Percentiles rank a stretch among this genome's conserved stretches.
These are phyloP conservation scores for Nysson spinosus DNA, from an alignment of 2,888 invertebrate species.

Conservation along the genomic window DNA sequence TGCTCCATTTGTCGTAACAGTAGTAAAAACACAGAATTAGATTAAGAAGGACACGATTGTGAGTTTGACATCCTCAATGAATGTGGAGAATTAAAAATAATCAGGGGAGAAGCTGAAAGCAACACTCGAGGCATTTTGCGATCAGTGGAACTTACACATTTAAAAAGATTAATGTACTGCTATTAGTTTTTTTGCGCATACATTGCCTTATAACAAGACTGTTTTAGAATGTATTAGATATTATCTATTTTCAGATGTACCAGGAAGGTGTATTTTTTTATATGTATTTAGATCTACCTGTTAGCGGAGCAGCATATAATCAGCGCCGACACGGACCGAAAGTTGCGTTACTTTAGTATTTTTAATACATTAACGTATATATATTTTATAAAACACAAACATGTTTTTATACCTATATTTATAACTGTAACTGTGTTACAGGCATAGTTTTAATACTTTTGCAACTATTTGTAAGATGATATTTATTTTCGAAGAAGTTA, in stretches of 20 bases:
- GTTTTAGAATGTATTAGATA: slow-evolving; percentile 8
- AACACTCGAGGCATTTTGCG: slow-evolving; percentile 23
- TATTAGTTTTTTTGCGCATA: slow-evolving; percentile 5
- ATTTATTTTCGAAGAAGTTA: slow-evolving; percentile 10
- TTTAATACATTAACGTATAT: slow-evolving; percentile 16
- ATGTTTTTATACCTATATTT: slow-evolving; percentile 2
- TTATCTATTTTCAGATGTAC: slow-evolving; percentile 37
- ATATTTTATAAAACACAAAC: slow-evolving; percentile 10
- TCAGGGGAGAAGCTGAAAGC: background rate
- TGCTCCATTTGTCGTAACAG: slow-evolving; percentile 80
- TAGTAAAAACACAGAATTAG: slow-evolving; percentile 53
- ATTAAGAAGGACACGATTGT: slow-evolving; percentile 42
- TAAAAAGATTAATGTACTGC: slow-evolving; percentile 23
- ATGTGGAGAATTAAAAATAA: background rate
- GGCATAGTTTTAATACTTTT: slow-evolving; percentile 10
- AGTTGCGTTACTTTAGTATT: slow-evolving; percentile 45
- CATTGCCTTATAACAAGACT: background rate
- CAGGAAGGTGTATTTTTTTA: slow-evolving; percentile 20
- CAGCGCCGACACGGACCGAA: slow-evolving; percentile 25
- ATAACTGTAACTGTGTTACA: slow-evolving; percentile 2
- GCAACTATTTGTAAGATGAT: slow-evolving; percentile 1
- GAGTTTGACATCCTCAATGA: background rate
- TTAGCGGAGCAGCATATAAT: slow-evolving; percentile 12
- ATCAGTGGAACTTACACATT: slow-evolving; percentile 33
- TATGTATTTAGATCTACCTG: slow-evolving; percentile 12